A percentile compares a stretch with the other conserved stretches of the same genome.
Conservation (phyloP, 2,797 vertebrate genomes). For the Trachurus trachurus region DNA sequence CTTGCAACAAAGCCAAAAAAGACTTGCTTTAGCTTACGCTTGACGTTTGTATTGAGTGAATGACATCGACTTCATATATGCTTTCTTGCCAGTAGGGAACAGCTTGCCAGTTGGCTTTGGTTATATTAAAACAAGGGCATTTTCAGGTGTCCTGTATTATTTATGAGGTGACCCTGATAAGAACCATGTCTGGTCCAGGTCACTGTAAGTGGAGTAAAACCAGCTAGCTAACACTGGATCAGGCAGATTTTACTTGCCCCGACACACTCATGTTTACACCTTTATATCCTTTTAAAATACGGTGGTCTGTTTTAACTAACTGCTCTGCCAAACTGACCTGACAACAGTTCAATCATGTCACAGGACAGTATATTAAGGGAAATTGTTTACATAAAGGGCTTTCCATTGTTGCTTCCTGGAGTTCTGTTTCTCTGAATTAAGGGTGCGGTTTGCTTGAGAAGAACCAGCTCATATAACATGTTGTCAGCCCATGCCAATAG, state of each 20-base stretch:
- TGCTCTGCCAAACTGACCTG: background rate
- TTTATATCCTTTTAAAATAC: background rate
- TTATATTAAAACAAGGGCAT: conserved; percentile 23
- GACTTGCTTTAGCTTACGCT: conserved; percentile 16
- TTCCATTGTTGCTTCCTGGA: background rate
- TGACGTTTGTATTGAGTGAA: conserved; percentile 39
- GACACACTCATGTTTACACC: background rate
- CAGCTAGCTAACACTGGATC: conserved; percentile 15
- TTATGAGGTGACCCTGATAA: conserved; percentile 38
- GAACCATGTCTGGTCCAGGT: background rate
- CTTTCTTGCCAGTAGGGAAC: conserved; percentile 13
- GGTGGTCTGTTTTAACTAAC: conserved; percentile 1
- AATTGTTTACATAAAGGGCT: background rate
- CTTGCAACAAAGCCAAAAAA: conserved; percentile 19
- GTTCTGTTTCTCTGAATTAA: background rate
- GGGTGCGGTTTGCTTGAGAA: background rate
- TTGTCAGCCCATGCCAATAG: background rate
- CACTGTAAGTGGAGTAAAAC: background rate
- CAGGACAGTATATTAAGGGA: background rate
- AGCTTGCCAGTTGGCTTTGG: conserved; percentile 24
- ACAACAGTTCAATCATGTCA: background rate
- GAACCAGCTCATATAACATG: background rate
- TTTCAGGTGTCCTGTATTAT: conserved; percentile 35
- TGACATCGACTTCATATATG: background rate
- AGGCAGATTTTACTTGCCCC: background rate